These are phyloP conservation scores for Artemisiospiza belli DNA, from an alignment of 2,113 vertebrate genomes.

Conservation along the genomic window DNA sequence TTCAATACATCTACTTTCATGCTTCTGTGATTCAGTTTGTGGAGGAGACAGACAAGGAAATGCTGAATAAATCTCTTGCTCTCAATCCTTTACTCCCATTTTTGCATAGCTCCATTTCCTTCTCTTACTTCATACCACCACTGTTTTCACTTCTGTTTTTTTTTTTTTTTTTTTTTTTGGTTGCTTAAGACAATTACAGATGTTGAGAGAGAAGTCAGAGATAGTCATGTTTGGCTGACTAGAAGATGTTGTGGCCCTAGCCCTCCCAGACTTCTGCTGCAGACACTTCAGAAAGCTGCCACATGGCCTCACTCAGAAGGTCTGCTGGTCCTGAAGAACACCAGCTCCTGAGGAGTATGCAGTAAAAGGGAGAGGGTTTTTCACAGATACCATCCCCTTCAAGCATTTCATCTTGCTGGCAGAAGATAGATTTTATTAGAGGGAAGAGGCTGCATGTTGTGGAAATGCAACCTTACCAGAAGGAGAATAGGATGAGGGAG, in stretches of 20 bases:
- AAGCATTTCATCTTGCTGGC: neutral
- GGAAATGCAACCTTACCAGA: neutral
- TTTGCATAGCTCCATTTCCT: neutral
- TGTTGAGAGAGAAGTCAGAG: neutral
- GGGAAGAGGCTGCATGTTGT: neutral
- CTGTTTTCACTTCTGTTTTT: neutral
- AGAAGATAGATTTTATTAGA: neutral
- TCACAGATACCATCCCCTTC: neutral
- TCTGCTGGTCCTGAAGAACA: neutral
- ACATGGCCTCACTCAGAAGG: neutral
- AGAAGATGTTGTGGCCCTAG: neutral
- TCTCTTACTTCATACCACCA: neutral
- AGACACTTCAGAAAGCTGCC: neutral
- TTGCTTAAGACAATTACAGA: neutral
- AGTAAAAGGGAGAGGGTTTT: neutral
- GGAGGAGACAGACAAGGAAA: conserved; percentile 72
- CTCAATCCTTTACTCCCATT: neutral
- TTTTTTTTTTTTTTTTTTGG: neutral
- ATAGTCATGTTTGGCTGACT: neutral
- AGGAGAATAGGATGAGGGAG: neutral
- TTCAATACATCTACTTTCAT: conserved; percentile 76
- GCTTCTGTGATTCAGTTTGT: conserved; percentile 69
- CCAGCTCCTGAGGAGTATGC: neutral
- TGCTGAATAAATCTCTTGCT: conserved; percentile 66
- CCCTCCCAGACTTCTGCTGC: neutral